A percentile compares a stretch with the other conserved stretches of the same genome.
Evolutionary conservation across 2,113 vertebrate genomes (phyloP).

Genomic region (Callorhinus ursinus): DNA sequence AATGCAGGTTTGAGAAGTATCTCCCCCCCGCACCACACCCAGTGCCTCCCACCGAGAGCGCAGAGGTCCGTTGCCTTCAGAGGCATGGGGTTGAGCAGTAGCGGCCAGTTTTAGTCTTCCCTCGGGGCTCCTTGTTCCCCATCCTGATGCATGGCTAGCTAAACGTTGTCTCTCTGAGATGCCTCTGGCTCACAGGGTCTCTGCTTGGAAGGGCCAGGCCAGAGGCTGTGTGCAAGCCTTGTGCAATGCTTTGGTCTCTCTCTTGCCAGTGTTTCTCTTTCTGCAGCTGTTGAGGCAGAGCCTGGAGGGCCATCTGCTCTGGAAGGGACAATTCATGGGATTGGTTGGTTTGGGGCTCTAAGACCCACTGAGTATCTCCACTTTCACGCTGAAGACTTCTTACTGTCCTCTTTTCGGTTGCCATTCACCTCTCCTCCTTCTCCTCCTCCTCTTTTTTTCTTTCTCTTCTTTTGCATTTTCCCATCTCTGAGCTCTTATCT

Average conservation of each 20-base stretch:
- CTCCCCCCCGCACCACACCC: too few species aligned
- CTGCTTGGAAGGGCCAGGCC: neutral
- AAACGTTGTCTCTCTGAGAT: neutral
- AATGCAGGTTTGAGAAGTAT: neutral
- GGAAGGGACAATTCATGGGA: neutral
- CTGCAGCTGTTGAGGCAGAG: neutral
- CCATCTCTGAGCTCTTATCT: neutral
- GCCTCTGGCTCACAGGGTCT: neutral
- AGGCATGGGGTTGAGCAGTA: neutral
- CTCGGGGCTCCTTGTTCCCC: neutral
- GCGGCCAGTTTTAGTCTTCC: neutral
- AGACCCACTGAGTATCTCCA: neutral
- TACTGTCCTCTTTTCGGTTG: neutral
- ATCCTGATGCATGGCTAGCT: fast-evolving
- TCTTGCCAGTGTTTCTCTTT: neutral
- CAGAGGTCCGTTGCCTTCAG: neutral
- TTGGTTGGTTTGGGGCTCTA: neutral
- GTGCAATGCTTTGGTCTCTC: too few species aligned
- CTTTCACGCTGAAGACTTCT: neutral
- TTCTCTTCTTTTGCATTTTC: neutral
- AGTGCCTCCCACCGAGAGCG: neutral
- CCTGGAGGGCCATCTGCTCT: neutral
- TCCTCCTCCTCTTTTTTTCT: neutral
- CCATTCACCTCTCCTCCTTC: too few species aligned
- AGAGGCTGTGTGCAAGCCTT: neutral